phyloP scores from a whole-genome alignment of 2,797 vertebrate genomes.

The Ataeniobius toweri region DNA sequence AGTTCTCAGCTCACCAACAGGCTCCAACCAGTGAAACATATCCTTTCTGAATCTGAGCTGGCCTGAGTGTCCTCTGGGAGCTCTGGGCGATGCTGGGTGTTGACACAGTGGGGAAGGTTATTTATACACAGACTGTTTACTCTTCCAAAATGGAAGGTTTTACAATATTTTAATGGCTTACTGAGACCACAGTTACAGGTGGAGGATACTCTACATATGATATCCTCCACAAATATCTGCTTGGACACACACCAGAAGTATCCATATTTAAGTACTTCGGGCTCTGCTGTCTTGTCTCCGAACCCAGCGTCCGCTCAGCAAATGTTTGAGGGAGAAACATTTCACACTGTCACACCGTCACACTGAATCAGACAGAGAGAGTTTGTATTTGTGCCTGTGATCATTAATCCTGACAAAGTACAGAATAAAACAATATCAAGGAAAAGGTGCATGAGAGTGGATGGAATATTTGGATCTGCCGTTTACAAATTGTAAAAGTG shows the following conservation, averaged over 20 bases:
- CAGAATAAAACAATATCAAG: slow-evolving; percentile 27
- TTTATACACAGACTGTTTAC: slow-evolving; percentile 12
- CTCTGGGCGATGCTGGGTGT: slow-evolving; percentile 16
- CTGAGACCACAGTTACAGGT: slow-evolving; percentile 20
- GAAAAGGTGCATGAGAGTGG: slow-evolving; percentile 9
- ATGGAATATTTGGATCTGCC: slow-evolving; percentile 15
- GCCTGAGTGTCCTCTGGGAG: slow-evolving; percentile 6
- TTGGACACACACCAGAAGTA: slow-evolving; percentile 15
- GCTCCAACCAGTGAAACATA: slow-evolving; percentile 15
- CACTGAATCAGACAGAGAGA: slow-evolving; percentile 17
- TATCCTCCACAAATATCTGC: slow-evolving; percentile 25
- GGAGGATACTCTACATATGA: slow-evolving; percentile 2
- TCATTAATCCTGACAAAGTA: slow-evolving; percentile 18
- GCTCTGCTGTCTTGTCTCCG: slow-evolving; percentile 22
- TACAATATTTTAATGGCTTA: slow-evolving; percentile 22
- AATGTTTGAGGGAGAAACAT: slow-evolving; percentile 68
- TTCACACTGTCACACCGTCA: no score
- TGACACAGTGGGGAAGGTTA: slow-evolving; percentile 9
- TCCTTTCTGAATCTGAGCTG: slow-evolving; percentile 20
- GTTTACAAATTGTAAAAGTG: neutral
- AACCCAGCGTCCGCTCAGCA: slow-evolving; percentile 27
- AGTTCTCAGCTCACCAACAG: slow-evolving; percentile 1
- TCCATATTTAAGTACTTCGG: slow-evolving; percentile 22
- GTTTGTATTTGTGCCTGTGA: neutral
- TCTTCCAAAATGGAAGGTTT: slow-evolving; percentile 15